Evolutionary conservation across 1,140 invertebrate genomes (phyloP), one percentile per base, ranked within the genome.

Genomic region (Oryzaephilus surinamensis): DNA sequence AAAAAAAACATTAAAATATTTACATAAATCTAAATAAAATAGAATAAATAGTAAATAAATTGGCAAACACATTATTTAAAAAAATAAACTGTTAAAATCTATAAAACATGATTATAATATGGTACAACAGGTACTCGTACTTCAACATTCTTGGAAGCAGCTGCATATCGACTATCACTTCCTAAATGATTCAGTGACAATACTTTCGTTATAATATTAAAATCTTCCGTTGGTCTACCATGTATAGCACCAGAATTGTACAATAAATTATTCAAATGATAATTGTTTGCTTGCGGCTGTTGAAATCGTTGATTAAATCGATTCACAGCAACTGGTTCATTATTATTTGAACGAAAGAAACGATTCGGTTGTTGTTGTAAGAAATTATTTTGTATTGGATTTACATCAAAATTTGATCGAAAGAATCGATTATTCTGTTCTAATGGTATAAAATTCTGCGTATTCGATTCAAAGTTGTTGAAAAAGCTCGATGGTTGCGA

Each of bases 151-250:
- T n/a, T n/a, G n/a, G n/a, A n/a, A n/a, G n/a, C n/a, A n/a, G n/a
- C n/a, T n/a, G 10, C 23, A 20, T 27, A 38, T 15, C 28, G 19
- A 31, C 30, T 30, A 31, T 38, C 27, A 13, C 41, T 44, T 3
- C 47, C 47, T 6, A 45, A 24, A 46, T 83, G 80, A 58, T 84
- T 82, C 20, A 83, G 62, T 12, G 81, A 78, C 38, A 86, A 61
- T 24, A 86, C 78, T 63, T 85, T 84, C 11, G 79, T 80, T 11
- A 86, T 79, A 43, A 86, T 81, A 55, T 82, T 83, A 16, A 85
- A 65, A 52, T 84, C 81, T 62, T 81, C 77, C 42, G 75, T 72
- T 43, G 69, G 65, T 38, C 65, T 61, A 23, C 68, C 67, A 46
- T 67, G 66, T 5, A 67, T 66, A 38, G 81, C 67, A 8, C 73